phyloP scores from a whole-genome alignment of 1,140 invertebrate species.

The Pentalonia nigronervosa region DNA sequence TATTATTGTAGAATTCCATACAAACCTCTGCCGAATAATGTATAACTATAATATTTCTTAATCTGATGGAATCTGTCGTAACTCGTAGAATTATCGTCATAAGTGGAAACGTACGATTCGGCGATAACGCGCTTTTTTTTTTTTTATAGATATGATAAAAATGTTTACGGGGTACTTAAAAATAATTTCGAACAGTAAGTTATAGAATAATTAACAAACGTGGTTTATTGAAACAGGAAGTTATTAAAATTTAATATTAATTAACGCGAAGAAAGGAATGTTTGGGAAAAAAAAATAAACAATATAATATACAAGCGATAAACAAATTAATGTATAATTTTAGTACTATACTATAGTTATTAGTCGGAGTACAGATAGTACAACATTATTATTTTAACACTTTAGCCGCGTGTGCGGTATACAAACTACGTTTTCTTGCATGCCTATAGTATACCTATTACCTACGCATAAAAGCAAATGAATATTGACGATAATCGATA shows the following conservation, averaged over 20 bases:
- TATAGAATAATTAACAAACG: not conserved
- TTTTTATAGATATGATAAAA: not conserved
- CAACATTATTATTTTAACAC: not conserved
- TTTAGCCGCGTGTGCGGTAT: not conserved
- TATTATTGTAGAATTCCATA: not conserved
- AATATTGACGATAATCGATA: not conserved
- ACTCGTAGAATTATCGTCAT: not conserved
- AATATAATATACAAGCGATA: not conserved
- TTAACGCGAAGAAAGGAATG: not conserved
- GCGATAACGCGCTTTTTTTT: not conserved
- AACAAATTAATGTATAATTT: not conserved
- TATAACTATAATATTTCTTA: not conserved
- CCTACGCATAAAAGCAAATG: not conserved
- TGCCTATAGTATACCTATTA: not conserved
- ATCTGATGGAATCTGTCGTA: not conserved
- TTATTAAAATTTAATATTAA: not conserved
- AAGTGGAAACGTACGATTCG: not conserved
- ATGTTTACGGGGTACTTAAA: not conserved
- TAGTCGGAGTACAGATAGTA: not conserved
- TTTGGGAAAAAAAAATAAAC: not conserved
- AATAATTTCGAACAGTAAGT: not conserved
- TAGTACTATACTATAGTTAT: not conserved
- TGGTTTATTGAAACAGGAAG: slow-evolving; percentile 12
- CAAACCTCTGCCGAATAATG: not conserved
- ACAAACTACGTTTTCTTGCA: not conserved